A percentile compares a stretch with the other conserved stretches of the same genome.
These are phyloP conservation scores for Valencia hispanica DNA, from an alignment of 2,797 vertebrate species.

Conservation along the genomic window DNA sequence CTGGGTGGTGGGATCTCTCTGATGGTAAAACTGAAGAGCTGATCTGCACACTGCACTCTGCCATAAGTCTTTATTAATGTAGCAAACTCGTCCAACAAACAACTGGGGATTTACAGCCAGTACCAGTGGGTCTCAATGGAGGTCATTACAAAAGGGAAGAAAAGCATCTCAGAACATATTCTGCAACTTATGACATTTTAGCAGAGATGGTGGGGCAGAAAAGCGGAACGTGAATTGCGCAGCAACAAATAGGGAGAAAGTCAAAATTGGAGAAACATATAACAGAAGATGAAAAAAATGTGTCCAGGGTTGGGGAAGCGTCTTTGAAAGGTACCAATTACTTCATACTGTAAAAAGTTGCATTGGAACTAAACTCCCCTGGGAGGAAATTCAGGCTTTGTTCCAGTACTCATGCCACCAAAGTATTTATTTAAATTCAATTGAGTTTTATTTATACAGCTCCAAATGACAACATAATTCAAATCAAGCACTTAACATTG, in stretches of 20 bases:
- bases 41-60: constrained; percentile 51
- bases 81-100: constrained; percentile 64
- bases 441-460: constrained; percentile 19
- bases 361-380: neutral
- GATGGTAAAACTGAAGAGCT: constrained; percentile 33
- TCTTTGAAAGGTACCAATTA: constrained; percentile 31
- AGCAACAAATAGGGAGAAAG: constrained; percentile 24
- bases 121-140: constrained; percentile 71
- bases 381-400: constrained; percentile 2
- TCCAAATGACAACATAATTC: constrained; percentile 19
- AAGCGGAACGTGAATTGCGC: constrained; percentile 13
- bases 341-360: constrained; percentile 15
- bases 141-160: constrained; percentile 77
- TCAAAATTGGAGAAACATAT: constrained; percentile 54
- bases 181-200: constrained; percentile 38
- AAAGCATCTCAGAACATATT: constrained; percentile 26
- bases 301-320: constrained; percentile 7
- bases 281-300: constrained; percentile 29
- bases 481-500: constrained; percentile 4
- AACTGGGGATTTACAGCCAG: constrained; percentile 69
- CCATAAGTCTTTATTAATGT: constrained; percentile 56
- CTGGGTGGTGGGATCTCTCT: constrained; percentile 40
- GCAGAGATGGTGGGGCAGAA: constrained; percentile 22
- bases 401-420: constrained; percentile 1
- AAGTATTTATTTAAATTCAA: constrained; percentile 20